Evolutionary conservation across 2,888 invertebrate genomes (phyloP).

Genomic region (Trypoxylon attenuatum): DNA sequence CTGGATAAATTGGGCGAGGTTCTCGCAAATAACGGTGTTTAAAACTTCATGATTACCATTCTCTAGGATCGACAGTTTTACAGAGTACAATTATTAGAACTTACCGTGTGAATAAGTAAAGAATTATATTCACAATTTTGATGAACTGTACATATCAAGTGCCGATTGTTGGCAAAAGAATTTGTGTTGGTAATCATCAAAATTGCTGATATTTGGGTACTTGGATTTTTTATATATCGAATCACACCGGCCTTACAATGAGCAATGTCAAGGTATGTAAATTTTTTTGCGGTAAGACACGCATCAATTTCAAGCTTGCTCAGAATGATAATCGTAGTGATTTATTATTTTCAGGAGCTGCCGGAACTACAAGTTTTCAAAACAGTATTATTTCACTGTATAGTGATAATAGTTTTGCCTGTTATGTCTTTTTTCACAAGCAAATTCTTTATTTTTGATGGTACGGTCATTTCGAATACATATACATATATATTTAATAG

Average conservation of each 20-base stretch:
- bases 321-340: too few species aligned
- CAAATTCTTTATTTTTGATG: slow-evolving; percentile 84
- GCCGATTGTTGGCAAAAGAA: too few species aligned
- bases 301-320: too few species aligned
- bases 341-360: slow-evolving; percentile 76
- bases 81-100: not conserved
- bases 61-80: too few species aligned
- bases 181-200: too few species aligned
- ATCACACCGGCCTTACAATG: slow-evolving; percentile 26
- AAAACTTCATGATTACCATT: too few species aligned
- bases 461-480: slow-evolving; percentile 69
- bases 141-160: too few species aligned
- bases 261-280: slow-evolving; percentile 27
- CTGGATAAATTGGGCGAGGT: not conserved
- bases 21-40: not conserved
- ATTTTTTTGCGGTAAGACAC: too few species aligned
- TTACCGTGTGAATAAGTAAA: not conserved
- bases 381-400: slow-evolving; percentile 85
- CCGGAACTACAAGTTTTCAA: slow-evolving; percentile 84
- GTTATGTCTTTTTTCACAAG: slow-evolving; percentile 84
- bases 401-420: slow-evolving; percentile 85
- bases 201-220: too few species aligned
- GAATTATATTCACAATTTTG: too few species aligned
- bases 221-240: not conserved
- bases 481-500: slow-evolving; percentile 9